phyloP scores from a whole-genome alignment of 1,140 invertebrate species.

The Apis florea region DNA sequence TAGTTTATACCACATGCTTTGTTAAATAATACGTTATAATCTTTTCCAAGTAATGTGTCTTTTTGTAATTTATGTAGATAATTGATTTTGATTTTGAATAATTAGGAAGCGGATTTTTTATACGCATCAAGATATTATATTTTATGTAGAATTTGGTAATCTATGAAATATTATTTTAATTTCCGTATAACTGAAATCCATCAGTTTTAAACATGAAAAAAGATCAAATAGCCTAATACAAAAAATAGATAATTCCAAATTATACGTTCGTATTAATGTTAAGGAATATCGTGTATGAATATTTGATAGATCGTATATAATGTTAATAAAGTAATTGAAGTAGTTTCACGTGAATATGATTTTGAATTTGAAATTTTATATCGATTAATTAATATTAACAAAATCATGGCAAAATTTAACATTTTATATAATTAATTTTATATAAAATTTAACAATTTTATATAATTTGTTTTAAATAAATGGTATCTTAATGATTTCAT shows the following conservation, averaged over 20 bases:
- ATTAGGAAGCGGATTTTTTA: constrained; percentile 24
- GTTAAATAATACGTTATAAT: constrained; percentile 43
- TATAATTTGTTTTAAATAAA: no score
- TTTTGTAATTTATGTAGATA: constrained; percentile 44
- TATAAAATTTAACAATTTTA: no score
- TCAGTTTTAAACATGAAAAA: constrained; percentile 10
- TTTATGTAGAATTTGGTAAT: constrained; percentile 18
- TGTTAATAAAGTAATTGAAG: constrained; percentile 37
- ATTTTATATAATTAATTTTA: no score
- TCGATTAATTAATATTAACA: neutral
- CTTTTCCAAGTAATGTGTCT: constrained; percentile 7
- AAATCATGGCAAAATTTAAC: no score
- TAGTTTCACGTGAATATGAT: constrained; percentile 21
- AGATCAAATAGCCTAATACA: constrained; percentile 29
- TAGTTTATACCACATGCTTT: constrained; percentile 34
- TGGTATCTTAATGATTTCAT: no score
- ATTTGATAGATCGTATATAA: constrained; percentile 36
- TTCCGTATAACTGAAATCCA: constrained; percentile 4
- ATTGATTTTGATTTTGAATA: constrained; percentile 33
- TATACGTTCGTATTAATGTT: constrained; percentile 14
- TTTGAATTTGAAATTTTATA: constrained; percentile 1
- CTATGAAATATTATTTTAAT: constrained; percentile 37
- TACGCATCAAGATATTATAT: constrained; percentile 17
- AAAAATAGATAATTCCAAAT: constrained; percentile 25
- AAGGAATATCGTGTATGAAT: constrained; percentile 17